Evolutionary conservation across 2,797 vertebrate species (phyloP).

Genomic region (Philypnodon macrostomus): DNA sequence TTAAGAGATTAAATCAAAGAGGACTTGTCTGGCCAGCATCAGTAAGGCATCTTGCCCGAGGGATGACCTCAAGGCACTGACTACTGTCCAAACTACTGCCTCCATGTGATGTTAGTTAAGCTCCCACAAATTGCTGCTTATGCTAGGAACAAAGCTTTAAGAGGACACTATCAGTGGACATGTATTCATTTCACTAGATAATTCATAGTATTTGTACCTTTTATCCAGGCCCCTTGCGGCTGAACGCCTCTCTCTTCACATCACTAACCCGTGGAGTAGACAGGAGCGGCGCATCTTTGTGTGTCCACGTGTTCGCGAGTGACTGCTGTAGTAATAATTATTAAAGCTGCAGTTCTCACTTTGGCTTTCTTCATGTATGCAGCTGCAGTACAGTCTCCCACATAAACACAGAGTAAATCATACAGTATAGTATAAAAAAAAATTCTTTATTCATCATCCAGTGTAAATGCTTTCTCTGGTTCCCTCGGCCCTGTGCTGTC

Average conservation of each 20-base stretch:
- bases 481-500: constrained; percentile 2
- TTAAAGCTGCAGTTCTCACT: constrained; percentile 41
- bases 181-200: no score
- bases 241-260: constrained; percentile 64
- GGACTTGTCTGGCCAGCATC: not conserved
- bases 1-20: constrained; percentile 4
- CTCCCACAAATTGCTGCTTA: no score
- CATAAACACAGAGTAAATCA: constrained; percentile 36
- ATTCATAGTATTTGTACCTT: constrained; percentile 76
- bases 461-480: constrained; percentile 22
- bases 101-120: no score
- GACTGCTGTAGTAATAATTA: constrained; percentile 45
- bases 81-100: no score
- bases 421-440: constrained; percentile 43
- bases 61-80: no score
- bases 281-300: constrained; percentile 50
- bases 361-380: constrained; percentile 15
- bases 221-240: constrained; percentile 42
- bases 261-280: constrained; percentile 67
- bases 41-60: no score
- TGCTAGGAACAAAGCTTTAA: not conserved
- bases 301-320: constrained; percentile 27
- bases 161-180: no score
- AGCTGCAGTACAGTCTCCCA: constrained; percentile 57
- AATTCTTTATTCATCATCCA: constrained; percentile 17